These are phyloP conservation scores for Eucidaris tribuloides DNA, from an alignment of 35 echinoderm and acorn worm species.

Conservation along the genomic window DNA sequence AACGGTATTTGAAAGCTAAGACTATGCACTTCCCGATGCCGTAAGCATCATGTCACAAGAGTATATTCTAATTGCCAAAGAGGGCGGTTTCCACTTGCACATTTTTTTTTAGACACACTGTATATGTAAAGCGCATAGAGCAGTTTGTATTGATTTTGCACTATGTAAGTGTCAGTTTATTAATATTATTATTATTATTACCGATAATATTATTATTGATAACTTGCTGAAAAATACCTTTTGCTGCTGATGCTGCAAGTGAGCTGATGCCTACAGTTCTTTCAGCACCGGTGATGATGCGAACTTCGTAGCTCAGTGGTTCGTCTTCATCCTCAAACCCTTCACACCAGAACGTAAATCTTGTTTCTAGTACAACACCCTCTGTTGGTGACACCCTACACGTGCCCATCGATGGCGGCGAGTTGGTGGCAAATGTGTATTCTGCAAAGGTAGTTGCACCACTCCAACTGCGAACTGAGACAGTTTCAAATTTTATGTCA, in stretches of 20 bases:
- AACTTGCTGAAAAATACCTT: background rate
- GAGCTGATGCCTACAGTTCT: background rate
- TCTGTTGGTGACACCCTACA: constrained; percentile 49
- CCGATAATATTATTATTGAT: background rate
- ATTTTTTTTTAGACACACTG: no score
- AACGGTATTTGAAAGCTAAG: no score
- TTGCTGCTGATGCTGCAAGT: background rate
- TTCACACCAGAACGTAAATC: constrained; percentile 54
- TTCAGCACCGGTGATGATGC: constrained; percentile 11
- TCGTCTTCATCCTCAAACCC: constrained; percentile 55
- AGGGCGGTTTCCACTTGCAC: no score
- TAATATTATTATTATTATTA: no score
- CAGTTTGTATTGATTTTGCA: background rate
- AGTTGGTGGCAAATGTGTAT: constrained; percentile 58
- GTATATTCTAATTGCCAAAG: no score
- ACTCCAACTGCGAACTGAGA: constrained; percentile 66
- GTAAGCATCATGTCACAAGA: no score
- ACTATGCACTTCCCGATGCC: no score
- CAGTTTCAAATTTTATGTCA: no score
- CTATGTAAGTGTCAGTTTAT: no score
- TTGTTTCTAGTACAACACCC: constrained; percentile 56
- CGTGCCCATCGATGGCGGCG: constrained; percentile 43
- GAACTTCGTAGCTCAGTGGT: constrained; percentile 46
- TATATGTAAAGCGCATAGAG: no score
- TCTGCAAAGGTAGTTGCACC: constrained; percentile 53